Percentiles rank a stretch among this genome's conserved stretches.
Conservation (phyloP, 2,113 vertebrate genomes). For the Turnix velox region DNA sequence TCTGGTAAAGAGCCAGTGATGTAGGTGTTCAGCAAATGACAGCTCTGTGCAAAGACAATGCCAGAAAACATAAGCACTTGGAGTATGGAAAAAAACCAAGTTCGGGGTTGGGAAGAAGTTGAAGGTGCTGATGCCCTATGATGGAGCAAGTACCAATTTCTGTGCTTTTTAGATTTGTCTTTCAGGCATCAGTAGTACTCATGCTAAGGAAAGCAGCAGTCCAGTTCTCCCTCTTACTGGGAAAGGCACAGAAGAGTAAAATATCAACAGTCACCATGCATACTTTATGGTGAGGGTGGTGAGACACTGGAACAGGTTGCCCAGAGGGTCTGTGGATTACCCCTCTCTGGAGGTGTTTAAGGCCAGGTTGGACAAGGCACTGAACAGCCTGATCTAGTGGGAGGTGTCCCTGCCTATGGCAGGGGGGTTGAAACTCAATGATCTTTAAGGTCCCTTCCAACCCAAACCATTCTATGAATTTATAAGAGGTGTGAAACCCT, state of each 20-base stretch:
- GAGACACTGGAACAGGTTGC: too few species aligned
- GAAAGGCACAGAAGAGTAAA: not conserved
- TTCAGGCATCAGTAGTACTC: not conserved
- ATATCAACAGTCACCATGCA: too few species aligned
- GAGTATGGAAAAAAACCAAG: not conserved
- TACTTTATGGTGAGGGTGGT: too few species aligned
- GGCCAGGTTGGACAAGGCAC: too few species aligned
- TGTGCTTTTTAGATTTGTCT: not conserved
- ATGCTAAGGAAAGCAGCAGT: not conserved
- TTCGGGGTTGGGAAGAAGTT: not conserved
- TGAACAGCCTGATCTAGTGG: too few species aligned
- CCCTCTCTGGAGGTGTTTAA: too few species aligned
- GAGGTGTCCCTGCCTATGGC: too few species aligned
- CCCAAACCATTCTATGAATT: too few species aligned
- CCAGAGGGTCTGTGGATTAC: too few species aligned
- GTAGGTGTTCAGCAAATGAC: not conserved
- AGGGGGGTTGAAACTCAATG: too few species aligned
- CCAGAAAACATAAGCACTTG: not conserved
- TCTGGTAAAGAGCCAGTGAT: not conserved
- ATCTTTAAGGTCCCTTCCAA: too few species aligned
- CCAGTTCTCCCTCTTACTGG: not conserved
- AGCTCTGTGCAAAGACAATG: not conserved
- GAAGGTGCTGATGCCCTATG: not conserved
- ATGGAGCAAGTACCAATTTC: not conserved
- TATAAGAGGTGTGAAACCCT: not conserved